Evolutionary conservation across 30 jellyfish, hydroid and myxozoan species (phyloP), one percentile per base, ranked within the genome.

Genomic region (Phacellophora camtschatica): DNA sequence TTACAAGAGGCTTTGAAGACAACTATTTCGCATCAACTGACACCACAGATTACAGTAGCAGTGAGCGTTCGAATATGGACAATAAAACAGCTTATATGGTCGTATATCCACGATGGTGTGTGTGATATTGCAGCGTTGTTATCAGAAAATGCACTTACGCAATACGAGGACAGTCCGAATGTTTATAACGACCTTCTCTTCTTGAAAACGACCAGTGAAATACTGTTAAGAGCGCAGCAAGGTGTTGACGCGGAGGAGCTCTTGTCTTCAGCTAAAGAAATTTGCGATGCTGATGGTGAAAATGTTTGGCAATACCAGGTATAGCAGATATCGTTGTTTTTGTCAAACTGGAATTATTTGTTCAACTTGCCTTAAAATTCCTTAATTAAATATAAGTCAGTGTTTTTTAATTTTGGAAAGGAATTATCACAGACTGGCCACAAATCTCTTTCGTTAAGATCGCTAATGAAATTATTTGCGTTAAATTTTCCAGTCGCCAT

Each of bases 231-330:
- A 25, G 3, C 1, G 22, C 31, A 37, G 1, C 31, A 24, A 5
- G 77, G 75, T 45, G 68, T 20, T 24, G 20, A 6, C 1, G 69
- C 18, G 39, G 76, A 50, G 18, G 91, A 80, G 5, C 45, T 80
- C 62, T 61, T 80, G 34, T 15, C 50, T 6, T 39, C 83, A 1
- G 77, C 83, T 13, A 33, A 37, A 58, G 22, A 23, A 23, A 4
- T 50, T 10, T 80, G 84, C 15, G 83, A 65, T 51, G 46, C 74
- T 64, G 74, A 23, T 4, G 57, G 67, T 23, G 71, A 51, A 6
- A 35, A 77, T 6, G 39, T 80, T 33, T 43, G 77, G 74, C 65
- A 39, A 22, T 49, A 80, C 53, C 82, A 80, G 91, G 91, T 78
- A 22, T 5, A 4, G 8, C 34, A 4, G 2, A 28, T n/a, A n/a